A percentile compares a stretch with the other conserved stretches of the same genome.
These are phyloP conservation scores for Sepioteuthis lessoniana DNA, from an alignment of 2,888 invertebrate genomes.

Conservation along the genomic window DNA sequence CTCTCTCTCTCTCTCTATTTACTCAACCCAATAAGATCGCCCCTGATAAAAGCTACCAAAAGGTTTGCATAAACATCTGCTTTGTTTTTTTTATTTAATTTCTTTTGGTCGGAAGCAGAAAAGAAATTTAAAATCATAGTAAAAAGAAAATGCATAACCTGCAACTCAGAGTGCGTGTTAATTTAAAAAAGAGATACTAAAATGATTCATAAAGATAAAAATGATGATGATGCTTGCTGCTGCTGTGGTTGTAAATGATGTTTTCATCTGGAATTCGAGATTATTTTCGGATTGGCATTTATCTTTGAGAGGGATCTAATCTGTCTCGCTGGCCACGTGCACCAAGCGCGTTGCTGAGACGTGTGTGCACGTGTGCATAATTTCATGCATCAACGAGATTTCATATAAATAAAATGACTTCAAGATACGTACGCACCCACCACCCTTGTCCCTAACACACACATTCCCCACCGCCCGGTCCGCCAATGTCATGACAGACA, in stretches of 20 bases:
- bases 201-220: neutral
- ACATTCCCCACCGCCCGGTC: no score
- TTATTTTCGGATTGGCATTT: neutral
- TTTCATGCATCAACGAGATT: neutral
- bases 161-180: neutral
- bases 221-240: neutral
- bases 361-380: neutral
- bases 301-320: neutral
- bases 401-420: neutral
- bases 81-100: no score
- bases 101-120: no score
- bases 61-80: no score
- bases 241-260: neutral
- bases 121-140: no score
- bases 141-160: no score
- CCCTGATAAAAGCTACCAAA: no score
- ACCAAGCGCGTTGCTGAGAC: neutral
- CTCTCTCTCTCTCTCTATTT: no score
- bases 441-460: no score
- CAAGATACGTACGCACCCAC: neutral
- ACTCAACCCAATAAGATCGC: no score
- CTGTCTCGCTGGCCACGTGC: neutral
- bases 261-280: neutral
- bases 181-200: neutral
- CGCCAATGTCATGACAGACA: neutral